A percentile compares a stretch with the other conserved stretches of the same genome.
Evolutionary conservation across 2,888 invertebrate genomes (phyloP).

Genomic region (Lithophane semibrunnea): DNA sequence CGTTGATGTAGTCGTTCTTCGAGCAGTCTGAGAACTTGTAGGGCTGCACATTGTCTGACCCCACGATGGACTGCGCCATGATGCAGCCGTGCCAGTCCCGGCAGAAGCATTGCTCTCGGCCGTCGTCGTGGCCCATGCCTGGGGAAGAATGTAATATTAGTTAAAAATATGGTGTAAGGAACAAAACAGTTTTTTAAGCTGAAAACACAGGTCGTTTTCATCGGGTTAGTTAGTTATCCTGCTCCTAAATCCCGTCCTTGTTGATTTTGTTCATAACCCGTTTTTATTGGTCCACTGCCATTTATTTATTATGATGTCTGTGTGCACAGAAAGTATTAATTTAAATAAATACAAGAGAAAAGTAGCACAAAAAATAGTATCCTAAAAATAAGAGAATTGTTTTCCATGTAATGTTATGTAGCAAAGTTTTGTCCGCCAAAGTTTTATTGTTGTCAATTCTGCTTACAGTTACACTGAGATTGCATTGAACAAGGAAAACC

Average conservation of each 20-base stretch:
- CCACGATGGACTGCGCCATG: conserved; percentile 98
- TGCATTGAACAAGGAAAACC: conserved; percentile 14
- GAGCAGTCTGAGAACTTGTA: conserved; percentile 99
- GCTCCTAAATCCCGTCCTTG: no score
- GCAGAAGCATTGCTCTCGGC: conserved; percentile 96
- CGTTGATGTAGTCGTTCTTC: conserved; percentile 96
- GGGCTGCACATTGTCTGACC: conserved; percentile 97
- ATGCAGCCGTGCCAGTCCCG: conserved; percentile 99
- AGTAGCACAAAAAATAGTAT: background rate
- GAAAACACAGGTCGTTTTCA: background rate
- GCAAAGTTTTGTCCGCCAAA: conserved; percentile 18
- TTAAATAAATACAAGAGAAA: background rate
- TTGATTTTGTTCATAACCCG: no score
- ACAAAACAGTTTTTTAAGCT: background rate
- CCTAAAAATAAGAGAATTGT: no score
- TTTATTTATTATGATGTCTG: background rate
- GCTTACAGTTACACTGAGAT: background rate
- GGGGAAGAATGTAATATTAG: conserved; percentile 12
- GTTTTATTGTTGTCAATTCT: conserved; percentile 2
- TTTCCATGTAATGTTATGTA: background rate
- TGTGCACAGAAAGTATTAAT: background rate
- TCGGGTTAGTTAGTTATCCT: background rate
- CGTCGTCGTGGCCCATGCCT: conserved; percentile 96
- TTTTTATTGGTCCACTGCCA: background rate
- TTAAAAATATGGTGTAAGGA: background rate